These are phyloP conservation scores for Ahaetulla prasina DNA, from an alignment of 2,113 vertebrate genomes.

Conservation along the genomic window DNA sequence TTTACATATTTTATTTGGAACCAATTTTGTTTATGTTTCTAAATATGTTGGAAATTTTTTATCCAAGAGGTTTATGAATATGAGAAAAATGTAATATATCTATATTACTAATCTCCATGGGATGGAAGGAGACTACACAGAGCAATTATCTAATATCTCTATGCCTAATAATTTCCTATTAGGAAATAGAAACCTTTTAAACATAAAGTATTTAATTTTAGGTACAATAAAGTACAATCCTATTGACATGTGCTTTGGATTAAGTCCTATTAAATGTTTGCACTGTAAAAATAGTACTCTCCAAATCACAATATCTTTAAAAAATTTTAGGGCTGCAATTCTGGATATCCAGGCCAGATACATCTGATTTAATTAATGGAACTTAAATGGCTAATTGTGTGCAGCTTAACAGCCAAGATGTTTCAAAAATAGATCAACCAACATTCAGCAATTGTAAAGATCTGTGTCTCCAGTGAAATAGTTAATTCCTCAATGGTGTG, in stretches of 20 bases:
- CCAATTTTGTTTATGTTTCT: background rate
- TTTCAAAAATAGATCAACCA: constrained; percentile 27
- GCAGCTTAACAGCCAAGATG: constrained; percentile 3
- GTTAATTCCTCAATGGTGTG: constrained; percentile 7
- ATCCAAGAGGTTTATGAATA: background rate
- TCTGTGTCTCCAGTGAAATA: constrained; percentile 9
- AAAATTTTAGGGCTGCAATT: background rate
- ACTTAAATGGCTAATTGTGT: background rate
- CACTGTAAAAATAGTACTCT: background rate
- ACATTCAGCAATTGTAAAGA: constrained; percentile 10
- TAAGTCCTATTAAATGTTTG: background rate
- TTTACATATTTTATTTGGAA: background rate
- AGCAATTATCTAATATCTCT: constrained; percentile 3
- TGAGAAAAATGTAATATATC: background rate
- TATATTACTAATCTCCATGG: background rate
- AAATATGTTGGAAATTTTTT: background rate
- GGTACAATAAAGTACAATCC: background rate
- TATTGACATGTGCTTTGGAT: background rate
- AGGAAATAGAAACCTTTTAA: constrained; percentile 3
- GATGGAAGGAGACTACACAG: constrained; percentile 16
- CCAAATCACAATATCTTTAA: background rate
- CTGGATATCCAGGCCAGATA: background rate
- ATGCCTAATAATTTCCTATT: background rate
- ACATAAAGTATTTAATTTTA: constrained; percentile 9
- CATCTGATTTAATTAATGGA: background rate